phyloP scores from a whole-genome alignment of 2,888 invertebrate genomes.

The Aspidiotus destructor region DNA sequence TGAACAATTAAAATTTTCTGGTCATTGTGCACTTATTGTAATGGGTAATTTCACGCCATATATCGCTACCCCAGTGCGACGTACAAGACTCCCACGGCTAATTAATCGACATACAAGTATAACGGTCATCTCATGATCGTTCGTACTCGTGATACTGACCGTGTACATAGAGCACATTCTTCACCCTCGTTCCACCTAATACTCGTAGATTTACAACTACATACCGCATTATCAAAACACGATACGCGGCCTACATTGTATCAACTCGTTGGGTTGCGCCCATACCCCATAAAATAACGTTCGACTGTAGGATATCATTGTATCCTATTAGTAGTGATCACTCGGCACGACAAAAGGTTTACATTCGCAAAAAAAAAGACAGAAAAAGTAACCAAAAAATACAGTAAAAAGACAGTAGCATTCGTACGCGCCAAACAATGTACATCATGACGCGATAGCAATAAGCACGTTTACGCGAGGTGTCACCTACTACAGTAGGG shows the following conservation, averaged over 20 bases:
- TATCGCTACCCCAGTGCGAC: no score
- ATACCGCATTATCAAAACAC: slow-evolving; percentile 4
- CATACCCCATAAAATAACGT: not conserved
- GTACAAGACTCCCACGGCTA: no score
- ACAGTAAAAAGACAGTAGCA: not conserved
- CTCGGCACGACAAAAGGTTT: not conserved
- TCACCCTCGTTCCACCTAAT: not conserved
- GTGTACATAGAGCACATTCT: not conserved
- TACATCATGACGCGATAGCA: not conserved
- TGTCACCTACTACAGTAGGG: not conserved
- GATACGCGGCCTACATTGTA: not conserved
- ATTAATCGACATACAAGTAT: no score
- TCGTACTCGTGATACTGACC: slow-evolving; percentile 1
- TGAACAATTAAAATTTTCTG: no score
- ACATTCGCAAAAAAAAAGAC: not conserved
- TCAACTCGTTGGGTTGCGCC: not conserved
- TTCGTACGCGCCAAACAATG: not conserved
- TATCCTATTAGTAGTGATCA: not conserved
- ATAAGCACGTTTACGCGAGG: not conserved
- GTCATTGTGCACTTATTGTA: no score
- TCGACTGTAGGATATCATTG: not conserved
- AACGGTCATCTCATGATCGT: not conserved
- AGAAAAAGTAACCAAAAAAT: not conserved
- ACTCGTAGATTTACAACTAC: not conserved
- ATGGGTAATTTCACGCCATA: no score